Percentiles rank a stretch among this genome's conserved stretches.
Evolutionary conservation across 2,113 vertebrate species (phyloP).

Genomic region (Tautogolabrus adspersus): DNA sequence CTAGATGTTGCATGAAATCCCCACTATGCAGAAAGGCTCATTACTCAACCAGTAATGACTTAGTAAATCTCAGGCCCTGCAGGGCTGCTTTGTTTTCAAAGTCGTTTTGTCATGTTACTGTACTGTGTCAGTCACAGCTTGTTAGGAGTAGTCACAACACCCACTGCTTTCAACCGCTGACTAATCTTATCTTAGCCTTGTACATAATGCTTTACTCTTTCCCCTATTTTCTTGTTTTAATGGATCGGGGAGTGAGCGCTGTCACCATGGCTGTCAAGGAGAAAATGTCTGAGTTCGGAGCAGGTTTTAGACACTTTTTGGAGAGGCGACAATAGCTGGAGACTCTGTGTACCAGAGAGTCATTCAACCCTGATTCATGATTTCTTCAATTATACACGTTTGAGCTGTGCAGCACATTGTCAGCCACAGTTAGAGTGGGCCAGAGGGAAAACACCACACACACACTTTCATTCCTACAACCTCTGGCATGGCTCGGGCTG

Average conservation of each 20-base stretch:
- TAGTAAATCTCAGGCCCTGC: slow-evolving; percentile 40
- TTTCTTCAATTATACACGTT: slow-evolving; percentile 66
- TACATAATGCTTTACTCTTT: slow-evolving; percentile 57
- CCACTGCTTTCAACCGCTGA: slow-evolving; percentile 48
- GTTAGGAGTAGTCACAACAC: slow-evolving; percentile 64
- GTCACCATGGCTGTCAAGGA: slow-evolving; percentile 25
- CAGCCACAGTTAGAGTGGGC: slow-evolving; percentile 61
- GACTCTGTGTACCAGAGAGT: slow-evolving; percentile 52
- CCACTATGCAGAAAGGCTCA: slow-evolving; percentile 52
- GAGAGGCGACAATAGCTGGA: slow-evolving; percentile 50
- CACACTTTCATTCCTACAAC: slow-evolving; percentile 75
- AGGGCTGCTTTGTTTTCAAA: slow-evolving; percentile 55
- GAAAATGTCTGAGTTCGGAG: slow-evolving; percentile 28
- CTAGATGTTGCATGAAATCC: slow-evolving; percentile 49
- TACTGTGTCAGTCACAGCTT: slow-evolving; percentile 69
- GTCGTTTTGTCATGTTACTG: slow-evolving; percentile 65
- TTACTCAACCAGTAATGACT: slow-evolving; percentile 67
- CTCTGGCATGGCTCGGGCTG: slow-evolving; percentile 68
- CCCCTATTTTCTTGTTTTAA: slow-evolving; percentile 57
- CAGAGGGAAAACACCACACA: slow-evolving; percentile 75
- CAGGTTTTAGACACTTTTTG: slow-evolving; percentile 22
- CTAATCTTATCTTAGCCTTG: slow-evolving; percentile 64
- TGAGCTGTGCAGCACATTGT: slow-evolving; percentile 64
- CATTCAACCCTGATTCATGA: slow-evolving; percentile 66
- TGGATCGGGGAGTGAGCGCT: slow-evolving; percentile 31